phyloP scores from a whole-genome alignment of 2,113 vertebrate species.

The Ochotona curzoniae region DNA sequence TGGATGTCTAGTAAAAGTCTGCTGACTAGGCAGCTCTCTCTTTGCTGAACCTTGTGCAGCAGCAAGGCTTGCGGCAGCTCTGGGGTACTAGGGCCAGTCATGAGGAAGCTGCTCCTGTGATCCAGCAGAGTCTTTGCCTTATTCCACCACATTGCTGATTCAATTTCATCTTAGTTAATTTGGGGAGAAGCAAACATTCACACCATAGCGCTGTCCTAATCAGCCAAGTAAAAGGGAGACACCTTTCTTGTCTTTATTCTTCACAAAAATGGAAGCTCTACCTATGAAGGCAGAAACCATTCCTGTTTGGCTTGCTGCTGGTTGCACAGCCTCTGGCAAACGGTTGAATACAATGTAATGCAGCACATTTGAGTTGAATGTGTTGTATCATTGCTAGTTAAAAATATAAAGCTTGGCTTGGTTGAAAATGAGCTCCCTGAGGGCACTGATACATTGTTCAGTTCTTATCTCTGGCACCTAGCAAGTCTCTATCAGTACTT shows the following conservation, averaged over 20 bases:
- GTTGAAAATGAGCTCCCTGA: neutral
- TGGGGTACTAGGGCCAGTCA: neutral
- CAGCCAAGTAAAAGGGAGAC: neutral
- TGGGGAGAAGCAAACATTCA: neutral
- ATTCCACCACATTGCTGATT: neutral
- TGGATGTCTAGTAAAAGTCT: neutral
- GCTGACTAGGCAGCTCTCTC: neutral
- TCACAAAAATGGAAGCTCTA: neutral
- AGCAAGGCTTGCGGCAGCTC: neutral
- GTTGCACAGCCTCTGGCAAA: neutral
- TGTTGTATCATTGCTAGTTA: neutral
- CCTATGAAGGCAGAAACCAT: neutral
- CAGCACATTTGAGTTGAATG: neutral
- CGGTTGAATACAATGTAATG: neutral
- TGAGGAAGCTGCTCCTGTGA: neutral
- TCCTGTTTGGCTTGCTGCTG: neutral
- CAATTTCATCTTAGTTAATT: neutral
- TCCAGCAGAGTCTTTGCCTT: neutral
- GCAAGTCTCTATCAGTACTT: neutral
- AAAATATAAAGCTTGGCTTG: neutral
- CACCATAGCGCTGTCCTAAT: neutral
- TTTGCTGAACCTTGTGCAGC: neutral
- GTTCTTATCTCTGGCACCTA: neutral
- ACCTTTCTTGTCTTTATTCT: neutral
- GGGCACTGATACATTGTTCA: neutral